These are phyloP conservation scores for Cherax quadricarinatus DNA, from an alignment of 1,140 invertebrate species.

Conservation along the genomic window DNA sequence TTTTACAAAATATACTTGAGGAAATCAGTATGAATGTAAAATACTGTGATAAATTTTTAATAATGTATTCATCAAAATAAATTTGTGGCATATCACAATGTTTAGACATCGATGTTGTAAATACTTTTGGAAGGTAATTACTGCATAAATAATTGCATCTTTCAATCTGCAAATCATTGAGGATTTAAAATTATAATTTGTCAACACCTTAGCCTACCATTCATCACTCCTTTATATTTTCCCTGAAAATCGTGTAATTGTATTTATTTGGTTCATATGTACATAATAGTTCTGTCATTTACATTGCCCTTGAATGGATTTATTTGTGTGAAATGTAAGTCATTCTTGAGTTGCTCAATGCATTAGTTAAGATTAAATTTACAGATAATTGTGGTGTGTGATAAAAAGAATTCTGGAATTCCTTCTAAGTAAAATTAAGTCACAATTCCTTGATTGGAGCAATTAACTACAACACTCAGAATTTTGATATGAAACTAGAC, in stretches of 20 bases:
- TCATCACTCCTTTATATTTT: no score
- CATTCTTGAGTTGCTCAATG: neutral
- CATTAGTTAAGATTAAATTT: neutral
- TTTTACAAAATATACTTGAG: neutral
- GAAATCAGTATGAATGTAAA: neutral
- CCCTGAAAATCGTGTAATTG: no score
- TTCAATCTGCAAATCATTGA: no score
- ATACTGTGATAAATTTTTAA: neutral
- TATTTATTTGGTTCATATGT: neutral
- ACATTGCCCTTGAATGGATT: neutral
- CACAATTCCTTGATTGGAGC: neutral
- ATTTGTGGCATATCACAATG: neutral
- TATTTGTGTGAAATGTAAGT: neutral
- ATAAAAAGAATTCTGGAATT: neutral
- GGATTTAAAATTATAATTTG: no score
- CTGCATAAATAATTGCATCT: no score
- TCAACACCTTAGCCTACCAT: no score
- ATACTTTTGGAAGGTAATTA: no score
- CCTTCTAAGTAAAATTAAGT: neutral
- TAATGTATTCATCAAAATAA: neutral
- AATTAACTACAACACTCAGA: neutral
- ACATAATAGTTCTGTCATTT: neutral
- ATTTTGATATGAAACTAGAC: neutral
- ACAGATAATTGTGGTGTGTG: neutral
- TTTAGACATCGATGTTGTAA: neutral